A percentile compares a stretch with the other conserved stretches of the same genome.
Evolutionary conservation across 2,888 invertebrate species (phyloP).

Genomic region (Apomyelois bistriatella): DNA sequence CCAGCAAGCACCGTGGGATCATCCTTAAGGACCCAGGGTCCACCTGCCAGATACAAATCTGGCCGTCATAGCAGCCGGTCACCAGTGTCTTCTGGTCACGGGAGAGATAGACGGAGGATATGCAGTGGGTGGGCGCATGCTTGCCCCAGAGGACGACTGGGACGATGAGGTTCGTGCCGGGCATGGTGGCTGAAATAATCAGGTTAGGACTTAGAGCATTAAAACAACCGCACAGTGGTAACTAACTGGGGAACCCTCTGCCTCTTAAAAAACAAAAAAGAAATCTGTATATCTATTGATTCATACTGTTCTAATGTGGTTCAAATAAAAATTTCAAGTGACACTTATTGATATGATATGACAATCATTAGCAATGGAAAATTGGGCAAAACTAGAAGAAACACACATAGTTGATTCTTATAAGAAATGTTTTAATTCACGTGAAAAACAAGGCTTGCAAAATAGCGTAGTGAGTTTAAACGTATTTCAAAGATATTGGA

Average conservation of each 20-base stretch:
- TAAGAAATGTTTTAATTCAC: neutral
- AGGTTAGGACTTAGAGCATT: no score
- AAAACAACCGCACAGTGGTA: no score
- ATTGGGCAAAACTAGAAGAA: no score
- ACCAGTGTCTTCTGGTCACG: slow-evolving; percentile 95
- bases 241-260: no score
- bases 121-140: slow-evolving; percentile 97
- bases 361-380: no score
- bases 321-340: no score
- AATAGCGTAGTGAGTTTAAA: neutral
- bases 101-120: slow-evolving; percentile 95
- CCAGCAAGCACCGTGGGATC: slow-evolving; percentile 93
- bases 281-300: no score
- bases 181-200: slow-evolving; percentile 71
- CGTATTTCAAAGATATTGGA: neutral
- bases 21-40: slow-evolving; percentile 91
- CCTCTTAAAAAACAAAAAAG: no score
- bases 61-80: slow-evolving; percentile 98
- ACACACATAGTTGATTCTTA: neutral
- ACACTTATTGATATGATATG: no score
- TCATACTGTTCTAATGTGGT: no score
- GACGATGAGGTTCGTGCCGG: slow-evolving; percentile 94
- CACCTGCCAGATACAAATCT: slow-evolving; percentile 94
- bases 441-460: neutral
- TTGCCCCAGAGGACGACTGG: slow-evolving; percentile 99